These are phyloP conservation scores for Leptinotarsa haldemani DNA, from an alignment of 2,888 invertebrate genomes.

Conservation along the genomic window DNA sequence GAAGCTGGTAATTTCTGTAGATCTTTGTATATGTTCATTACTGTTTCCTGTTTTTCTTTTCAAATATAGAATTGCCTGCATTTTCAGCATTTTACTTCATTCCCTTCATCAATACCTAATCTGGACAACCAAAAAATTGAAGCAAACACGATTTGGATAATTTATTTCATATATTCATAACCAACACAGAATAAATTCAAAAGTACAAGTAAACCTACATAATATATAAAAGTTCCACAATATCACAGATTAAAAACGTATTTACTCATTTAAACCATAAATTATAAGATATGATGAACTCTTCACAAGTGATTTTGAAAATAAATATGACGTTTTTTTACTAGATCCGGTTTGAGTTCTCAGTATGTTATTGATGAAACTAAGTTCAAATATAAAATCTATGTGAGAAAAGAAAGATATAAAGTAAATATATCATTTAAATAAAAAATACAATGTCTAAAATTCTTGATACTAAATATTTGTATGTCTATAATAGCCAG, in stretches of 20 bases:
- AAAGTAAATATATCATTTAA: too few species aligned
- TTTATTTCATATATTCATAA: slow-evolving; percentile 27
- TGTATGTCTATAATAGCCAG: too few species aligned
- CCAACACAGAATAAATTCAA: slow-evolving; percentile 30
- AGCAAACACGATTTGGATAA: slow-evolving; percentile 14
- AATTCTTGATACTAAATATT: too few species aligned
- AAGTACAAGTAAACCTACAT: slow-evolving; percentile 33
- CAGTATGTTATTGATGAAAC: too few species aligned
- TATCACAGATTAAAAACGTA: slow-evolving; percentile 43
- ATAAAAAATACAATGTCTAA: too few species aligned
- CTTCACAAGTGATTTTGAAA: not conserved
- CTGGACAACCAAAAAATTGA: not conserved
- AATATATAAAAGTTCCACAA: slow-evolving; percentile 39
- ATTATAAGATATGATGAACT: slow-evolving; percentile 16
- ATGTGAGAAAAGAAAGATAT: too few species aligned
- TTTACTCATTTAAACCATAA: slow-evolving; percentile 29
- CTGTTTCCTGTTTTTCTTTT: slow-evolving; percentile 38
- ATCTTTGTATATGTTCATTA: slow-evolving; percentile 39
- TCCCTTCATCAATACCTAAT: not conserved
- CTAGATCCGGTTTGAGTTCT: too few species aligned
- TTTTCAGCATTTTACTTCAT: slow-evolving; percentile 23
- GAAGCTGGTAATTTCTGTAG: slow-evolving; percentile 35
- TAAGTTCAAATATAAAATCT: too few species aligned
- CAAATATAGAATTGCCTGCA: slow-evolving; percentile 39
- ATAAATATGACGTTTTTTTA: too few species aligned